Percentiles rank a stretch among this genome's conserved stretches.
phyloP scores from a whole-genome alignment of 2,888 invertebrate genomes.

The Pyrgus malvae region DNA sequence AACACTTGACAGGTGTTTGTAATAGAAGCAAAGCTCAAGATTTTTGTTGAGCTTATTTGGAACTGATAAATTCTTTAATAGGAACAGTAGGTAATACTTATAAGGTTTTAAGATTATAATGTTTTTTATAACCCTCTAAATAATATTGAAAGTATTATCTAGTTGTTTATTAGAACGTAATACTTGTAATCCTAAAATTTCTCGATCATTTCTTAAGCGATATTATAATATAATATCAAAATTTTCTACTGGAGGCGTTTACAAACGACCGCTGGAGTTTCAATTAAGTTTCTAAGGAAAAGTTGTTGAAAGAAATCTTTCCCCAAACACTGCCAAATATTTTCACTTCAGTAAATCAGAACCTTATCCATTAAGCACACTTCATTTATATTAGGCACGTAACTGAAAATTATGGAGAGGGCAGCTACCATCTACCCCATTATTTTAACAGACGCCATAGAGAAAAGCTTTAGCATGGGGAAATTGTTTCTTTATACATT shows the following conservation, averaged over 20 bases:
- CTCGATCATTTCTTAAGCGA: too few relatives aligned
- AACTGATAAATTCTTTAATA: too few relatives aligned
- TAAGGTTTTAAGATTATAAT: too few relatives aligned
- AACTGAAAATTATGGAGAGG: slow-evolving; percentile 22
- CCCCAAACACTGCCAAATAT: slow-evolving; percentile 13
- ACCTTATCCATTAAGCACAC: slow-evolving; percentile 26
- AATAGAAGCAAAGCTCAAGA: neutral
- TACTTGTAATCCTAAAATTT: neutral
- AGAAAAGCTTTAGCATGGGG: too few relatives aligned
- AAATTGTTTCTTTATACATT: too few relatives aligned
- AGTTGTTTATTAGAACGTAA: too few relatives aligned
- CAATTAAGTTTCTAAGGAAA: slow-evolving; percentile 3
- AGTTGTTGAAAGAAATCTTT: slow-evolving; percentile 8
- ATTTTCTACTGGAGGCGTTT: neutral
- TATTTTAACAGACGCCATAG: slow-evolving; percentile 8
- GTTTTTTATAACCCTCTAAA: too few relatives aligned
- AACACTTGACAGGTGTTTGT: slow-evolving; percentile 16
- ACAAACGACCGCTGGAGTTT: slow-evolving; percentile 1
- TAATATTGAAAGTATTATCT: too few relatives aligned
- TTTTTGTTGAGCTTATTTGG: neutral
- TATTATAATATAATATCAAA: too few relatives aligned
- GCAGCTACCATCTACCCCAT: slow-evolving; percentile 4
- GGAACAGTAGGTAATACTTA: too few relatives aligned
- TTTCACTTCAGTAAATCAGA: slow-evolving; percentile 20
- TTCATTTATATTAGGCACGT: slow-evolving; percentile 24